These are phyloP conservation scores for Brassicogethes aeneus DNA, from an alignment of 2,888 invertebrate genomes.

Conservation along the genomic window DNA sequence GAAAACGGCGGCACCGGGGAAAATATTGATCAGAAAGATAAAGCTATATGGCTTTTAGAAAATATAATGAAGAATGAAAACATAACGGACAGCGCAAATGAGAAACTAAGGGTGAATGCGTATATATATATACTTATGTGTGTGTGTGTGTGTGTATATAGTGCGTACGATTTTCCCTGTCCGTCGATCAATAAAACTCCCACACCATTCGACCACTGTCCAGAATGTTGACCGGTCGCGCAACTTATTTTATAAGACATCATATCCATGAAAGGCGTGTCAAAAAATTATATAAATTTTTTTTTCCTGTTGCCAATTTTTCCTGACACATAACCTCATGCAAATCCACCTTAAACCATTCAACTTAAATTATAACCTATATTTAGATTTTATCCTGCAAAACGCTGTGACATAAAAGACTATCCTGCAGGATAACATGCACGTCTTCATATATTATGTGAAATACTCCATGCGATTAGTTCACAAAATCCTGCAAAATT, in stretches of 20 bases:
- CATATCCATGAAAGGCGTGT: constrained; percentile 36
- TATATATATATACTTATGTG: constrained; percentile 22
- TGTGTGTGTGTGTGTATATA: constrained; percentile 33
- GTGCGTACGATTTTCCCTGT: constrained; percentile 23
- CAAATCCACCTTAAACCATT: too few relatives aligned
- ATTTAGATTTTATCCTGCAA: too few relatives aligned
- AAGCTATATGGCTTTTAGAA: constrained; percentile 37
- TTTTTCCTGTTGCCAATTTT: too few relatives aligned
- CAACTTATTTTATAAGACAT: constrained; percentile 39
- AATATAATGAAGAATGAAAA: constrained; percentile 40
- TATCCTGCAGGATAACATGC: too few relatives aligned
- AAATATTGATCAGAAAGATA: constrained; percentile 40
- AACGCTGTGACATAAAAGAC: too few relatives aligned
- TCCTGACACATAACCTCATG: too few relatives aligned
- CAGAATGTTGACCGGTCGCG: constrained; percentile 39
- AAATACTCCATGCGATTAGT: too few relatives aligned
- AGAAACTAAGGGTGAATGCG: constrained; percentile 30
- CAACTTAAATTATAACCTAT: too few relatives aligned
- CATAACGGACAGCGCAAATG: constrained; percentile 39
- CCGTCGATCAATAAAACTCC: constrained; percentile 40
- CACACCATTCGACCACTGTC: constrained; percentile 41
- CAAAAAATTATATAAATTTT: too few relatives aligned
- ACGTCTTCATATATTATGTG: too few relatives aligned
- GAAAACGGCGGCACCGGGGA: constrained; percentile 23
- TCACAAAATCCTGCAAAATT: too few relatives aligned